A percentile compares a stretch with the other conserved stretches of the same genome.
Conservation (phyloP, 2,797 vertebrate species). For the Danio choprae region DNA sequence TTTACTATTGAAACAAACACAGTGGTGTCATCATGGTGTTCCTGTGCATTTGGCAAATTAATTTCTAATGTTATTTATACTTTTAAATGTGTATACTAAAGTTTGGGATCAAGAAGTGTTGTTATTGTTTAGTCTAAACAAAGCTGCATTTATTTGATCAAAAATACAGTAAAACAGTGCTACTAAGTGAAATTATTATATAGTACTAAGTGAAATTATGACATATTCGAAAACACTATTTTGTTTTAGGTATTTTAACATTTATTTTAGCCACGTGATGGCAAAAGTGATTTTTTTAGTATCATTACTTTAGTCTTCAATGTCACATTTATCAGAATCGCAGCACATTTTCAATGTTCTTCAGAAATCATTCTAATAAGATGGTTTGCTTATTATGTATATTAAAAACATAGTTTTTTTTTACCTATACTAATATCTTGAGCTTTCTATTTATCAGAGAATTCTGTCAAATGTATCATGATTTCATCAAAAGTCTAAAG, state of each 20-base stretch:
- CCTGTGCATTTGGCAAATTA: neutral
- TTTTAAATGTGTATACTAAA: neutral
- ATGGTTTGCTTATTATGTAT: neutral
- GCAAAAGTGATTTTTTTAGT: neutral
- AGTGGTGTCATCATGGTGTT: neutral
- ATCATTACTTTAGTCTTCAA: neutral
- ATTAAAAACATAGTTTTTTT: neutral
- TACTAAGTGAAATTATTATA: neutral
- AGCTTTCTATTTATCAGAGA: no score
- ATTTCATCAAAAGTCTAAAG: no score
- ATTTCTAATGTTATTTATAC: conserved; percentile 6
- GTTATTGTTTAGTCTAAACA: neutral
- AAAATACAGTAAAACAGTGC: neutral
- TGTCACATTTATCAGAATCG: neutral
- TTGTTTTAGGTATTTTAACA: neutral
- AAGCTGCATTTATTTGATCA: neutral
- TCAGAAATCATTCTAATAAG: neutral
- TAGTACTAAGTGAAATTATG: neutral
- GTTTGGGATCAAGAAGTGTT: neutral
- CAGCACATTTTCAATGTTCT: neutral
- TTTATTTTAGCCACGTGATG: neutral
- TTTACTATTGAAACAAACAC: neutral
- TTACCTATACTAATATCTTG: no score
- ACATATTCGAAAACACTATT: neutral
- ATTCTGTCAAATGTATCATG: no score